A percentile compares a stretch with the other conserved stretches of the same genome.
phyloP scores from a whole-genome alignment of 1,140 invertebrate genomes.

The Lanistes nyassanus region DNA sequence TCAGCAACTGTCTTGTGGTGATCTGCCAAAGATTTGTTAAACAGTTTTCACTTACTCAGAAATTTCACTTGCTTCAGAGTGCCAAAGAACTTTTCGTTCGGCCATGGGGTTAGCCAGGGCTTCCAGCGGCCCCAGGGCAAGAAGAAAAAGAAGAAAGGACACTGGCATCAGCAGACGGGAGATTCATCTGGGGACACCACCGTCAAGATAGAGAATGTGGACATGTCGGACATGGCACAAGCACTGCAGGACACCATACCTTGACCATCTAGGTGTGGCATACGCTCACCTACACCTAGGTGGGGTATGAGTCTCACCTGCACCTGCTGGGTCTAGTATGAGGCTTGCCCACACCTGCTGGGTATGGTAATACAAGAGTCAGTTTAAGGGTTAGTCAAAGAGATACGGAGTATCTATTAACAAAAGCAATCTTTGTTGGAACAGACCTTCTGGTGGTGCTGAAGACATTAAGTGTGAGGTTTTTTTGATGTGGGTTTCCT shows the following conservation, averaged over 20 bases:
- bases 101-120: conserved; percentile 40
- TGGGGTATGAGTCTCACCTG: neutral
- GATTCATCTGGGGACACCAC: conserved; percentile 25
- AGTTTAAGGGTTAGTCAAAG: neutral
- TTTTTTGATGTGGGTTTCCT: too few species aligned
- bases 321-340: neutral
- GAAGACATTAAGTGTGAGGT: too few species aligned
- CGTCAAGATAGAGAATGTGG: conserved; percentile 42
- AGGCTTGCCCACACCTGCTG: neutral
- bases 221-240: conserved; percentile 39
- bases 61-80: conserved; percentile 40
- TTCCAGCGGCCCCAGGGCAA: conserved; percentile 36
- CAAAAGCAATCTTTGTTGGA: too few species aligned
- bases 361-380: neutral
- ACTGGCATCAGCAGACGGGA: conserved; percentile 40
- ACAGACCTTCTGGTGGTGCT: too few species aligned
- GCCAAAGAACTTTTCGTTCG: conserved; percentile 48
- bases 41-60: neutral
- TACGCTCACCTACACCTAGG: neutral
- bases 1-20: too few species aligned
- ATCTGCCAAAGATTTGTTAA: neutral
- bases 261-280: too few species aligned
- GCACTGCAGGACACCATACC: conserved; percentile 26
- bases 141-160: conserved; percentile 19
- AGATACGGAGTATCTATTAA: neutral